These are phyloP conservation scores for Cyprinella venusta DNA, from an alignment of 2,797 vertebrate species.

Conservation along the genomic window DNA sequence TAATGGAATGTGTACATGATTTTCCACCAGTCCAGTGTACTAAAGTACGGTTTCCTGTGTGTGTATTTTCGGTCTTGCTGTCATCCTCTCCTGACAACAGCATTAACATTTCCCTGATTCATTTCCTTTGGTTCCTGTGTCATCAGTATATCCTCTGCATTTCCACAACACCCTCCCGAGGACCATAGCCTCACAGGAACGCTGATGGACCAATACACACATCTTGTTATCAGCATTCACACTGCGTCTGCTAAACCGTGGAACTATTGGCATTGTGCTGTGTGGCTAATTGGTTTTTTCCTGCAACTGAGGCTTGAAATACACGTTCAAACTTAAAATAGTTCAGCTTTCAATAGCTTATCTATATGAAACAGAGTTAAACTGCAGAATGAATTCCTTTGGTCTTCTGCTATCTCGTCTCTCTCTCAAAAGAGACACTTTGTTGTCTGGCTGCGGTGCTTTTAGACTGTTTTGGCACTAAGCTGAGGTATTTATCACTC, in stretches of 20 bases:
- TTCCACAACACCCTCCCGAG: conserved; percentile 19
- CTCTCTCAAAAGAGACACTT: conserved; percentile 21
- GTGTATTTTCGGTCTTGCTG: conserved; percentile 17
- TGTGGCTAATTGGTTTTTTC: conserved; percentile 30
- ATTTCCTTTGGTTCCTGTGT: conserved; percentile 31
- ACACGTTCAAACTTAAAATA: background rate
- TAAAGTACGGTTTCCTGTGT: background rate
- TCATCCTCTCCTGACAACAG: conserved; percentile 13
- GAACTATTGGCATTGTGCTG: conserved; percentile 34
- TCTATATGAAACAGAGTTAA: background rate
- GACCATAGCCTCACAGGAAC: background rate
- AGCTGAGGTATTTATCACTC: conserved; percentile 50
- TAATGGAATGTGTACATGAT: background rate
- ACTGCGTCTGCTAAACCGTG: background rate
- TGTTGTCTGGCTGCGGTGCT: conserved; percentile 32
- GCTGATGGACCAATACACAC: conserved; percentile 10
- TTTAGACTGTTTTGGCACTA: conserved; percentile 41
- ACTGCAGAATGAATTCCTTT: conserved; percentile 2
- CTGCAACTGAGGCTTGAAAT: conserved; percentile 4
- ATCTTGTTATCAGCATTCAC: conserved; percentile 8
- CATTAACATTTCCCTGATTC: conserved; percentile 13
- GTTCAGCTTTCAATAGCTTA: conserved; percentile 3
- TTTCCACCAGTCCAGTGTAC: background rate
- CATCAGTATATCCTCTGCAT: conserved; percentile 35
- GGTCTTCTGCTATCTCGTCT: conserved; percentile 1